Evolutionary conservation across 2,797 vertebrate genomes (phyloP).

Genomic region (Myotis vivesi): DNA sequence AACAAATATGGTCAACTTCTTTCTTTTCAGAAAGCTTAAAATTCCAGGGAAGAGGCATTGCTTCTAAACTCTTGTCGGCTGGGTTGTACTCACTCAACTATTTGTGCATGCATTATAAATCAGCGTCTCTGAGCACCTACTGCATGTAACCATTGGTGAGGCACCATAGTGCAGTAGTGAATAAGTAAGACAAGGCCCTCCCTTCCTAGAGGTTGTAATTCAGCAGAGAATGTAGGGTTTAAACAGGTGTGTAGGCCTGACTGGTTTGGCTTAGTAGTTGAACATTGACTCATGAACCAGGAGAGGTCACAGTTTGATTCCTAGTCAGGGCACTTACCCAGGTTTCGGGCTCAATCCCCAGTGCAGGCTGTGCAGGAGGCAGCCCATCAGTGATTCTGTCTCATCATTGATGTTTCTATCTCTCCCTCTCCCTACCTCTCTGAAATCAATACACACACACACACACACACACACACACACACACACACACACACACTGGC

Average conservation of each 20-base stretch:
- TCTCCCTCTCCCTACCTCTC: no score
- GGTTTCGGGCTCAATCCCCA: no score
- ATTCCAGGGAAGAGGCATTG: background rate
- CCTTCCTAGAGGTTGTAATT: background rate
- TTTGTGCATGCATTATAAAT: background rate
- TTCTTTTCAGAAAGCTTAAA: constrained; percentile 21
- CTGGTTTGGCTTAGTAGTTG: no score
- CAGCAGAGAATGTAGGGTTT: background rate
- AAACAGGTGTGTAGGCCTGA: background rate
- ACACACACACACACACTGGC: no score
- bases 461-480: no score
- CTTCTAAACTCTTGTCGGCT: background rate
- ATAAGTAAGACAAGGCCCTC: background rate
- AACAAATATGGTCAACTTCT: background rate
- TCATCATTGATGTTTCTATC: no score
- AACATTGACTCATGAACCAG: no score
- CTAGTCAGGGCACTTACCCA: no score
- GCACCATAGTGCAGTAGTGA: accelerated
- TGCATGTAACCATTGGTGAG: accelerated
- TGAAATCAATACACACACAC: no score
- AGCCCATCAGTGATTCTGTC: no score
- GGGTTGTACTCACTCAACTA: background rate
- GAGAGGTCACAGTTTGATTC: no score
- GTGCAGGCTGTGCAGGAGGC: no score
- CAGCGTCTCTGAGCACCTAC: background rate